A percentile compares a stretch with the other conserved stretches of the same genome.
phyloP scores from a whole-genome alignment of 37 sponge, comb jelly and placozoan genomes.

The Tethya wilhelma region DNA sequence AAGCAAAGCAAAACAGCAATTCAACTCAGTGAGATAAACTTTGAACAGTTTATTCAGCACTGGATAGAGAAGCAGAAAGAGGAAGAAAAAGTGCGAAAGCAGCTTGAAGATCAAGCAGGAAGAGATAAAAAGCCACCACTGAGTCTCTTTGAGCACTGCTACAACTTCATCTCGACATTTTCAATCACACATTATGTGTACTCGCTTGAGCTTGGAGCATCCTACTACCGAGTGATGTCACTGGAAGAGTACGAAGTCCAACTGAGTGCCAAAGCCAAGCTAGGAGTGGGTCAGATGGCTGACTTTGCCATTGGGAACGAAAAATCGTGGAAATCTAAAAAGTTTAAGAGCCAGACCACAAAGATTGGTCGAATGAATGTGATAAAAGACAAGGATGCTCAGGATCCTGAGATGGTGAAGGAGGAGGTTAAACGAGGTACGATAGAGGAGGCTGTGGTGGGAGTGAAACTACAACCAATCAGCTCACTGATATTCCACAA shows the following conservation, averaged over 20 bases:
- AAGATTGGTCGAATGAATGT: background rate
- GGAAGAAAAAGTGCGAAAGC: background rate
- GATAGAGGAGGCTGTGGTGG: background rate
- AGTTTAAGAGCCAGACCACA: background rate
- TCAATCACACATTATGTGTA: background rate
- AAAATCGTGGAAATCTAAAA: background rate
- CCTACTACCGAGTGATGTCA: slow-evolving; percentile 1
- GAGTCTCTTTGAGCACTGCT: background rate
- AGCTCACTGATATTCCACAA: background rate
- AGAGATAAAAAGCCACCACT: background rate
- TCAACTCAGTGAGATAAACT: background rate
- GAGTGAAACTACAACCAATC: background rate
- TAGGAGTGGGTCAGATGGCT: background rate
- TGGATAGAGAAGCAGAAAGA: background rate
- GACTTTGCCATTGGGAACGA: background rate
- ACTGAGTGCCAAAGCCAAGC: background rate
- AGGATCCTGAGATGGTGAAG: background rate
- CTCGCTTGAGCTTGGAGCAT: background rate
- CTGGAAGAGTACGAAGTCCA: background rate
- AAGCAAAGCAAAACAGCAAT: background rate
- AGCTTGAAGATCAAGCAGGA: background rate
- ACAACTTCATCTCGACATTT: background rate
- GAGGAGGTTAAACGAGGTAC: background rate
- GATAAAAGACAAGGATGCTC: background rate
- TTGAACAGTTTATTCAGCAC: background rate